Base-by-base conservation (phyloP, 2,797 vertebrate species). In the Bucorvus abyssinicus region DNA sequence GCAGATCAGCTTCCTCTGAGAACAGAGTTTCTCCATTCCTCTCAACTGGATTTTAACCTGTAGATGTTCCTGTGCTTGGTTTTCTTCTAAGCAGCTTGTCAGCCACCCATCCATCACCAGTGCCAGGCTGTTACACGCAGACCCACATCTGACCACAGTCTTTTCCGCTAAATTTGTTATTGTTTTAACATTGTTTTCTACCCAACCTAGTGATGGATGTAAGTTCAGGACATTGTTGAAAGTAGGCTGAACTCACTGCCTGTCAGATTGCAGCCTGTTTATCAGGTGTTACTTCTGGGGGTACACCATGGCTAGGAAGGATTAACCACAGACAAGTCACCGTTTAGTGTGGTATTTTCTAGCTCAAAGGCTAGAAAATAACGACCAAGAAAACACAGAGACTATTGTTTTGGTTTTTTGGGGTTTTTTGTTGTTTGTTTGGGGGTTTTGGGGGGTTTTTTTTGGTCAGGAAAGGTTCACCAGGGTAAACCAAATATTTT, bases 41-140 rank as follows among this genome's bases (percentile, higher is more conserved):
- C 20, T 67, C n/a, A 14, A 8, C 27, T 40, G 14, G 14, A 23
- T 61, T 92, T 18, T 63, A 53, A 61, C 22, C 10, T 36, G 22
- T 27, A 69, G 61, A 16, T 44, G 21, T 49, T 94, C 29, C 34
- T 74, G 36, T 34, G 30, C 74, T 56, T 3, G 1, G 5, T 55
- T 92, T 79, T 74, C 26, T 78, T 59, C 32, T 57, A 44, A 79
- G 32, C 17, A 36, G 36, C 4, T 4, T 36, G 20, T 64, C 45
- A 78, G 29, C 27, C 8, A 3, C 26, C 17, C 29, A 15, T 70
- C 56, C 4, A 0, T 78, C 60, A 38, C 29, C 0, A 1, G 19
- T 69, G 47, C 53, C 45, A 64, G 69, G 23, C 71, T 82, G 70
- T 24, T 53, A 9, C n/a, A 17, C 0, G 2, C 59, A 81, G 59